Percentiles rank a stretch among this genome's conserved stretches.
phyloP scores from a whole-genome alignment of 1,140 invertebrate species.

The Propsilocerus akamusi region DNA sequence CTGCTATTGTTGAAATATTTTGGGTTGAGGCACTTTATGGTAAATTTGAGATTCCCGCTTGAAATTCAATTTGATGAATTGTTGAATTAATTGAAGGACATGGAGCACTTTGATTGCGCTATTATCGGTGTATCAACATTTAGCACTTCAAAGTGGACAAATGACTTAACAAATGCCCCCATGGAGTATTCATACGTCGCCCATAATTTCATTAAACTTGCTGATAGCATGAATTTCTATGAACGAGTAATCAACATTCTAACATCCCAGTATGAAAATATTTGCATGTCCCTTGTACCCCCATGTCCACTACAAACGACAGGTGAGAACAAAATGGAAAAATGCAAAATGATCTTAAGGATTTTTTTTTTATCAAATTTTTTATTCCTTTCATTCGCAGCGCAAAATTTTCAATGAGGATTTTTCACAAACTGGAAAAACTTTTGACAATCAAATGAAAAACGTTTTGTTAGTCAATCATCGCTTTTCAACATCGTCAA shows the following conservation, averaged over 20 bases:
- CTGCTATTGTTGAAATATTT: conserved; percentile 19
- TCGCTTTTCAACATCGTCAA: not conserved
- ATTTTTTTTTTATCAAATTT: too few relatives aligned
- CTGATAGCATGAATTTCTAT: not conserved
- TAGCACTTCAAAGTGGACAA: conserved; percentile 13
- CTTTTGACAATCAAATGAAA: not conserved
- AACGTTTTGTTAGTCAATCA: not conserved
- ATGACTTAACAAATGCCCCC: conserved; percentile 5
- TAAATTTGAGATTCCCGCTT: conserved; percentile 11
- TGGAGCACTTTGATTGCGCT: conserved; percentile 20
- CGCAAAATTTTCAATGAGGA: not conserved
- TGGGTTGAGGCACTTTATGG: conserved; percentile 18
- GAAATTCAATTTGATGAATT: too few relatives aligned
- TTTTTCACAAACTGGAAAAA: not conserved
- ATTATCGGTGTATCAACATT: conserved; percentile 19
- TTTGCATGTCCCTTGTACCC: not conserved
- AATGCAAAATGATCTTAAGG: too few relatives aligned
- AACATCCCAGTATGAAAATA: not conserved
- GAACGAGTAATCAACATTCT: not conserved
- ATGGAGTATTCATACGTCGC: not conserved
- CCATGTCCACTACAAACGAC: not conserved
- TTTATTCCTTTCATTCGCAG: too few relatives aligned
- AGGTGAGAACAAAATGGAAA: not conserved
- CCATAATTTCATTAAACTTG: not conserved
- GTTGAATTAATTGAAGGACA: too few relatives aligned